These are phyloP conservation scores for Morone saxatilis DNA, from an alignment of 2,113 vertebrate genomes.

Conservation along the genomic window DNA sequence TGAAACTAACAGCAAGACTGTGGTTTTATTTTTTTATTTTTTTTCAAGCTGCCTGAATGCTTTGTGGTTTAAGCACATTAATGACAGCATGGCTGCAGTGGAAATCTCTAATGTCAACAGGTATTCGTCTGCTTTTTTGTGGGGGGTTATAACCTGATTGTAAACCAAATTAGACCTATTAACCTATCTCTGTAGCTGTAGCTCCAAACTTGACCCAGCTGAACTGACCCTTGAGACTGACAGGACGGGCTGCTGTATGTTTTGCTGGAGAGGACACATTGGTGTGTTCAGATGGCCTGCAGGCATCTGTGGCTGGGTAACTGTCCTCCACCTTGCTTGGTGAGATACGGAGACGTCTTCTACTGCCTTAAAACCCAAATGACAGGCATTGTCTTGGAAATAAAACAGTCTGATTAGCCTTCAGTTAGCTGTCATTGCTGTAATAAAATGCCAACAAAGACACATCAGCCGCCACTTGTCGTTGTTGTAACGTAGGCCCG, in stretches of 20 bases:
- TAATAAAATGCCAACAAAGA: constrained; percentile 41
- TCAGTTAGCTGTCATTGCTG: constrained; percentile 6
- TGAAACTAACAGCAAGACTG: not conserved
- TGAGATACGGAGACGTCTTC: not conserved
- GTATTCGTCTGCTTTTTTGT: no score
- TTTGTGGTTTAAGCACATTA: not conserved
- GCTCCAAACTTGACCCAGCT: not conserved
- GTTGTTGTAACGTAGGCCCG: not conserved
- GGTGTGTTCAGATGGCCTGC: not conserved
- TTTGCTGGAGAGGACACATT: not conserved
- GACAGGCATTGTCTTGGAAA: not conserved
- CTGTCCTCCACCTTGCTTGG: not conserved
- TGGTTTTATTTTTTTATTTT: not conserved
- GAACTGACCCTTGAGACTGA: not conserved
- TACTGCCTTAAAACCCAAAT: not conserved
- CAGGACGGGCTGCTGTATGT: not conserved
- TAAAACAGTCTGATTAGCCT: constrained; percentile 27
- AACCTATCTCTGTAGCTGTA: no score
- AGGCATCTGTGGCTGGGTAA: not conserved
- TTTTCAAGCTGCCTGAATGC: not conserved
- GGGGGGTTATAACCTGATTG: no score
- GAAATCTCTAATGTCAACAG: not conserved
- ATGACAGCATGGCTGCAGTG: not conserved
- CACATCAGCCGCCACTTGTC: constrained; percentile 20
- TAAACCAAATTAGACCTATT: no score